Evolutionary conservation across 2,888 invertebrate species (phyloP), one percentile per base, ranked within the genome.

Genomic region (Lasioglossum morio): DNA sequence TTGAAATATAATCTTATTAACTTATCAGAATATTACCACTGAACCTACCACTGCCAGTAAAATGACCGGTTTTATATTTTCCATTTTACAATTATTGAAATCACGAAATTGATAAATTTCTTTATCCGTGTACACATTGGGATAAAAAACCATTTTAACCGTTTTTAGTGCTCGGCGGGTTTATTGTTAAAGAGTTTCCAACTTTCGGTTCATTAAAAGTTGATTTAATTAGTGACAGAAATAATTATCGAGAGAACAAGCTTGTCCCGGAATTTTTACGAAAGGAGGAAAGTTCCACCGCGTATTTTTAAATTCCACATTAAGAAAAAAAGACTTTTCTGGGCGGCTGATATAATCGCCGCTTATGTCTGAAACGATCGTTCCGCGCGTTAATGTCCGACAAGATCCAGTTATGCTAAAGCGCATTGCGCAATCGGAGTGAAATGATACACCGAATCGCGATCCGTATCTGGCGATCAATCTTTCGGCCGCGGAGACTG

Each of bases 381-480:
- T 74, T 53, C n/a, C 60, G 60, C 34, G 8, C 69, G 48, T 40
- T 16, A 48, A 77, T 72, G 37, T 48, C 16, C 27, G 60, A 57
- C 66, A 57, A 57, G 75, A 82, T 78, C 75, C 63, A 30, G 72
- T 57, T 74, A 48, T 46, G 46, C 27, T 7, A 30, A 80, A n/a
- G 27, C 30, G 2, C 12, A 16, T 84, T 84, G 40, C 57, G 72
- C 34, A 78, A 78, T 82, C 72, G 8, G 37, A 82, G 66, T 37
- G 78, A 79, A 85, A 85, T 72, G 83, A 82, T 83, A 83, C 37
- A 72, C 57, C 46, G 75, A 75, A 85, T 79, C 83, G 10, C 76
- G 76, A 82, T 82, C 53, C n/a, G 43, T 83, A 75, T 83, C 75
- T 66, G 34, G 27, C 23, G 74, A 85, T 85, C 84, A 63, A 78